phyloP scores from a whole-genome alignment of 2,797 vertebrate species.

The Thaleichthys pacificus region DNA sequence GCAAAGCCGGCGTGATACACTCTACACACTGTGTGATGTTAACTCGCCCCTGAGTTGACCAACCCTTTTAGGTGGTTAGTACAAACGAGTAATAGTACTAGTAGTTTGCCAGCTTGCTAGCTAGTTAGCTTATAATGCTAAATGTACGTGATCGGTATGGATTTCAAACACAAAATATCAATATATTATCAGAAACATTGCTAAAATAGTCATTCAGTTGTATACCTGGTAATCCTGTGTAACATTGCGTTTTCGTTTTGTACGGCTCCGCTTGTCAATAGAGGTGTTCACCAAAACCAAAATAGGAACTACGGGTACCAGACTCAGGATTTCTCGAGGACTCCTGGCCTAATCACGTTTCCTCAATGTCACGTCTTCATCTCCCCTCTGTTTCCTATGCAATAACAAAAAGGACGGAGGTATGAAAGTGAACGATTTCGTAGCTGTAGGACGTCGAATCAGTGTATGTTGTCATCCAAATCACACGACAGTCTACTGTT shows the following conservation, averaged over 20 bases:
- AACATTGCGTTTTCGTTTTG: constrained; percentile 17
- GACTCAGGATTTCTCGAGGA: constrained; percentile 64
- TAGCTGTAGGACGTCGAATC: background rate
- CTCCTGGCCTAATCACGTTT: constrained; percentile 63
- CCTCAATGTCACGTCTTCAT: constrained; percentile 59
- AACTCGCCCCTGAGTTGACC: constrained; percentile 36
- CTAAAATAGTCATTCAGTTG: background rate
- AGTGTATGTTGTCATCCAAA: background rate
- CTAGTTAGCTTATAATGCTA: constrained; percentile 2
- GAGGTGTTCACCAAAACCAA: no score
- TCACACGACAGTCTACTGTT: constrained; percentile 24
- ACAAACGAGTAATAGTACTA: background rate
- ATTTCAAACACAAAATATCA: background rate
- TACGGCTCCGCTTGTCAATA: background rate
- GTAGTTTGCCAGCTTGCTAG: constrained; percentile 6
- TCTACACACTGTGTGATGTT: constrained; percentile 29
- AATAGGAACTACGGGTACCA: constrained; percentile 16
- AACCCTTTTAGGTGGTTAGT: background rate
- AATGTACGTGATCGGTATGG: no score
- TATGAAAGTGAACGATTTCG: background rate
- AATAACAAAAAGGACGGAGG: background rate
- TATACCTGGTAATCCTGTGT: constrained; percentile 11
- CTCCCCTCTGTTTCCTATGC: background rate
- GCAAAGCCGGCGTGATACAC: constrained; percentile 63
- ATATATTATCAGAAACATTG: background rate